A percentile compares a stretch with the other conserved stretches of the same genome.
phyloP scores from a whole-genome alignment of 1,140 invertebrate species.

The Habropoda laboriosa region DNA sequence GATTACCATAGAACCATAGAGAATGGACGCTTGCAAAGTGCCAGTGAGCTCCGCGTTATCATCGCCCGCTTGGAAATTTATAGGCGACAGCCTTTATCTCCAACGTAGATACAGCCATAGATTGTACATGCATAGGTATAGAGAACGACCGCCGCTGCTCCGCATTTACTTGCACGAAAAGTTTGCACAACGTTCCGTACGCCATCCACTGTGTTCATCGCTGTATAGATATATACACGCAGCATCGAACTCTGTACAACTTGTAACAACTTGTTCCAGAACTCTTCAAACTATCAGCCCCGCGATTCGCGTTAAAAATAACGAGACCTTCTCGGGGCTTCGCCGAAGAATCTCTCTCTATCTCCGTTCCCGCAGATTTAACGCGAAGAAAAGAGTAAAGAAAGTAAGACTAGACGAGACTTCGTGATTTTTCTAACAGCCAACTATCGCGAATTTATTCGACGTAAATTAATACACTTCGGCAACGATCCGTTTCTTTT shows the following conservation, averaged over 20 bases:
- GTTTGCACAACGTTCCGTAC: slow-evolving; percentile 5
- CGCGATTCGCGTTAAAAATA: background rate
- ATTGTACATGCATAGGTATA: slow-evolving; percentile 2
- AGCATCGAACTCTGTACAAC: background rate
- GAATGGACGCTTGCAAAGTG: background rate
- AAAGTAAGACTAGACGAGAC: background rate
- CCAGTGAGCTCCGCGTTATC: no score
- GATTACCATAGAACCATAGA: no score
- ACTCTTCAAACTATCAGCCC: background rate
- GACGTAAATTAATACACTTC: no score
- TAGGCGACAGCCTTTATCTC: slow-evolving; percentile 3
- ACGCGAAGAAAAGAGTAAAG: background rate
- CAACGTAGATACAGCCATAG: slow-evolving; percentile 18
- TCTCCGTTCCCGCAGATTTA: no score
- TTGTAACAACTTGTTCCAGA: slow-evolving; percentile 12
- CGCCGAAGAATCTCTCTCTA: background rate
- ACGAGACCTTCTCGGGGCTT: background rate
- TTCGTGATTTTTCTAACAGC: background rate
- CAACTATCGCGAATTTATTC: no score
- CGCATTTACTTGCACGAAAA: slow-evolving; percentile 47
- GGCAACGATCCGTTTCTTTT: background rate
- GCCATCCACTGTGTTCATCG: background rate
- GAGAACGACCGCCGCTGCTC: no score
- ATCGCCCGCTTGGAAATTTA: background rate
- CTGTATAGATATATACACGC: background rate